Conservation (phyloP, 1,140 invertebrate genomes). For the Yoshiicerus persimilis region DNA sequence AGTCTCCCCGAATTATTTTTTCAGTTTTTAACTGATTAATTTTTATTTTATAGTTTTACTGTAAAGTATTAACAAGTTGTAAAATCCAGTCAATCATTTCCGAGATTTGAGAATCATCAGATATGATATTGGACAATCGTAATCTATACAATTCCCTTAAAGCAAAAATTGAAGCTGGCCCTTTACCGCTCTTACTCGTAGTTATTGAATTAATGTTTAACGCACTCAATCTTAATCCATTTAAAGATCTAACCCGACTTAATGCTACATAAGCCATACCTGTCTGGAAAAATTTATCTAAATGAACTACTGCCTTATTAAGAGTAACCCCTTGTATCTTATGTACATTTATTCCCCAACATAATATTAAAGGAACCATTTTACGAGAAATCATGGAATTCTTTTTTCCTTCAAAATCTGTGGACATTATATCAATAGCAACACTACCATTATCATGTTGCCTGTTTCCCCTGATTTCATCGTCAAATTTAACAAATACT, state of each 20-base stretch:
- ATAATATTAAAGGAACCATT: slow-evolving; percentile 40
- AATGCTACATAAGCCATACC: slow-evolving; percentile 44
- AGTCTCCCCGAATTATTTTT: no score
- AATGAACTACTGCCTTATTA: slow-evolving; percentile 30
- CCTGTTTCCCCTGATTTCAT: background rate
- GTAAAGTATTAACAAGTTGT: background rate
- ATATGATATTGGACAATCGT: background rate
- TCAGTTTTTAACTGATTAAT: background rate
- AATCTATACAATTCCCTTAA: background rate
- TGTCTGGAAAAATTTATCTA: slow-evolving; percentile 32
- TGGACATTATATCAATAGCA: background rate
- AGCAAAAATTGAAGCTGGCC: background rate
- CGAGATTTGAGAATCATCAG: background rate
- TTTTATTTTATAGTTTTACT: no score
- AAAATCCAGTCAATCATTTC: background rate
- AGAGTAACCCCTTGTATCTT: slow-evolving; percentile 39
- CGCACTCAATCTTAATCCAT: background rate
- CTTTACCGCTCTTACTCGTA: background rate
- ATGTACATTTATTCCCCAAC: slow-evolving; percentile 34
- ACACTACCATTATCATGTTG: background rate
- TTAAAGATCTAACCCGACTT: background rate
- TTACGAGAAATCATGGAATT: slow-evolving; percentile 5
- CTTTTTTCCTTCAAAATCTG: background rate
- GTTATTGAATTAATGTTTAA: background rate
- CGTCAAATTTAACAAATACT: slow-evolving; percentile 28